Evolutionary conservation across 2,888 invertebrate genomes (phyloP), one percentile per base, ranked within the genome.

Genomic region (Teleogryllus oceanicus): DNA sequence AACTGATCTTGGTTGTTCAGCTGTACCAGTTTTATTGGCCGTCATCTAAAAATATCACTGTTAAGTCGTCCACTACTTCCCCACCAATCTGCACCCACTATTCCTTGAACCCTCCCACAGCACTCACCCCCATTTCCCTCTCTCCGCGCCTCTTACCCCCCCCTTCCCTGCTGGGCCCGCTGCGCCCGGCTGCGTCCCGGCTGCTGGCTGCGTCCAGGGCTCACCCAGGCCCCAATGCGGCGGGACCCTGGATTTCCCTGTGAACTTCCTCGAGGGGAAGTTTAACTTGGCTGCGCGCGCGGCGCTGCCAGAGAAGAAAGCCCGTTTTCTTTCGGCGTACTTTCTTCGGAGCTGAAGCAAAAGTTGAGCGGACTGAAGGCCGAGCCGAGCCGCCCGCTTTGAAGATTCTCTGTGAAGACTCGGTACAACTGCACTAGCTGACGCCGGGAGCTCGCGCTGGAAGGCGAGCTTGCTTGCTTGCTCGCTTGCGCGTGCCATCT

Each of bases 341-440:
- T 62, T 62, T 62, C 62, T 62, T 62, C 62, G 62, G 62, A 62
- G 62, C 62, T 62, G n/a, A 62, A 62, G 62, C 62, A 62, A 62
- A 62, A 62, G 62, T 62, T 62, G 62, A 12, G 62, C 13, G 62
- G 62, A 62, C 62, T 37, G 37, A 37, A 37, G 37, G 62, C 62
- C 13, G 62, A 62, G n/a, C 62, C n/a, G 13, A 13, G n/a, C 16
- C 62, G 62, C 62, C n/a, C 62, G n/a, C 62, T 62, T 62, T 62
- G 62, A 62, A 62, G 62, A n/a, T 62, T n/a, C n/a, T 16, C 62
- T 62, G 62, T 18, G 8, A n/a, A n/a, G 11, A 62, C 62, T 62
- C 62, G 62, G 62, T 62, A 62, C 62, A 62, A 62, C 62, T 62
- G 62, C 62, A 62, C 62, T 62, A 62, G 62, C 62, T 62, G n/a